These are phyloP conservation scores for Festucalex cinctus DNA, from an alignment of 2,113 vertebrate species.

Conservation along the genomic window DNA sequence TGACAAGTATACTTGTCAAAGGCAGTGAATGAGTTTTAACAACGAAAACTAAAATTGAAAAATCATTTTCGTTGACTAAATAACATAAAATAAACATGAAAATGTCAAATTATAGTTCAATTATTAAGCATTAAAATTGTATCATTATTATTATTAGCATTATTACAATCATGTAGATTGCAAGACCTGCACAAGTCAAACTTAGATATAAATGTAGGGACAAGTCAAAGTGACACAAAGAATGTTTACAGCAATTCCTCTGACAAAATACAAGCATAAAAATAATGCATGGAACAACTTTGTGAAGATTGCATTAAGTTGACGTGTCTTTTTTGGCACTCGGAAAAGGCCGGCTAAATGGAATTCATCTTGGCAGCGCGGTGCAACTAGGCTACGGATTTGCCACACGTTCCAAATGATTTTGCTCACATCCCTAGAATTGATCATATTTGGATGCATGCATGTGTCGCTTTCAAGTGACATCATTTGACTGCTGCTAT, in stretches of 20 bases:
- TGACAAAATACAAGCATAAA: background rate
- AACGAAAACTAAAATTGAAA: too few species aligned
- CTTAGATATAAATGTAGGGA: too few species aligned
- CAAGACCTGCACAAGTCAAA: too few species aligned
- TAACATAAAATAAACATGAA: too few species aligned
- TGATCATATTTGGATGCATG: background rate
- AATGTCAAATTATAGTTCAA: too few species aligned
- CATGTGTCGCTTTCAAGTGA: background rate
- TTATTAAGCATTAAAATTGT: too few species aligned
- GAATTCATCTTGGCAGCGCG: background rate
- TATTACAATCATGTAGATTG: too few species aligned
- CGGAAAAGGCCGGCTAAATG: background rate
- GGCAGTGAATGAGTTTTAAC: too few species aligned
- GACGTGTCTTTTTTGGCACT: background rate
- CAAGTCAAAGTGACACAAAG: too few species aligned
- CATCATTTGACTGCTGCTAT: background rate
- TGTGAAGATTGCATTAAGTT: background rate
- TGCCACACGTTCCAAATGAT: background rate
- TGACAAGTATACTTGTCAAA: too few species aligned
- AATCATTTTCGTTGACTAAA: too few species aligned
- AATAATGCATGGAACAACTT: conserved; percentile 26
- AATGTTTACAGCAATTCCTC: background rate
- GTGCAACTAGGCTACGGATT: background rate
- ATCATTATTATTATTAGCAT: too few species aligned
- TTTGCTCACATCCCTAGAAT: background rate